A percentile compares a stretch with the other conserved stretches of the same genome.
phyloP scores from a whole-genome alignment of 2,888 invertebrate genomes.

The Lepeophtheirus nordmannii region DNA sequence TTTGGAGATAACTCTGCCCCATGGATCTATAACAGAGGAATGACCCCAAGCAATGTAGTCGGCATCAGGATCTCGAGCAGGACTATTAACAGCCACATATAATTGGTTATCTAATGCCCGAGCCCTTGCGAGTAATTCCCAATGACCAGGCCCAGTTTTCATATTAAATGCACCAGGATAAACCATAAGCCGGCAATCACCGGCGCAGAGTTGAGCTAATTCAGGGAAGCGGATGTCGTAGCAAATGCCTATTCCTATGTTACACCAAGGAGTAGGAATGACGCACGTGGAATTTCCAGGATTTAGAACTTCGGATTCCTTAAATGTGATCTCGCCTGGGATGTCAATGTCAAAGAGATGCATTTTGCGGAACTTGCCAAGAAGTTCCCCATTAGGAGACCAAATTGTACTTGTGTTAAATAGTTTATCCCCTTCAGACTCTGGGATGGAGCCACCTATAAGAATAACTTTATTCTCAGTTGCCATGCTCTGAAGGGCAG shows the following conservation, averaged over 20 bases:
- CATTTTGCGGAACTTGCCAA: slow-evolving; percentile 73
- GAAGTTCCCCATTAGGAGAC: slow-evolving; percentile 49
- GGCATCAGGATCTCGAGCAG: slow-evolving; percentile 54
- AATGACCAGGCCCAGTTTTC: slow-evolving; percentile 81
- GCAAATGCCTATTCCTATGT: slow-evolving; percentile 79
- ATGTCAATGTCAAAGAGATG: slow-evolving; percentile 93
- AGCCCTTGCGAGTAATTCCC: slow-evolving; percentile 64
- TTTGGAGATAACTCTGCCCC: slow-evolving; percentile 55
- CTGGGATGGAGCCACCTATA: slow-evolving; percentile 80
- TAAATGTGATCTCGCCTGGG: slow-evolving; percentile 76
- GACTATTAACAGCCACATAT: slow-evolving; percentile 67
- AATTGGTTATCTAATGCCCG: slow-evolving; percentile 71
- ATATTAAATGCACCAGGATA: slow-evolving; percentile 93
- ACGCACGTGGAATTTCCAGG: slow-evolving; percentile 57
- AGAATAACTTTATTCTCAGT: slow-evolving; percentile 57
- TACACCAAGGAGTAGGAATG: slow-evolving; percentile 52
- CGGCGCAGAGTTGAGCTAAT: slow-evolving; percentile 46
- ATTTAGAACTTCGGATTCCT: slow-evolving; percentile 68
- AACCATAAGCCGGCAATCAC: slow-evolving; percentile 58
- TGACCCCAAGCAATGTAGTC: slow-evolving; percentile 79
- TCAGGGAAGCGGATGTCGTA: slow-evolving; percentile 86
- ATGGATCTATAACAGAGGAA: slow-evolving; percentile 64
- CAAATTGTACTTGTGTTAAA: slow-evolving; percentile 67
- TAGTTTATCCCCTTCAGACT: slow-evolving; percentile 48
- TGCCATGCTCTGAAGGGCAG: slow-evolving; percentile 55